Evolutionary conservation across 1,140 invertebrate species (phyloP).

Genomic region (Eubasilissa regina): DNA sequence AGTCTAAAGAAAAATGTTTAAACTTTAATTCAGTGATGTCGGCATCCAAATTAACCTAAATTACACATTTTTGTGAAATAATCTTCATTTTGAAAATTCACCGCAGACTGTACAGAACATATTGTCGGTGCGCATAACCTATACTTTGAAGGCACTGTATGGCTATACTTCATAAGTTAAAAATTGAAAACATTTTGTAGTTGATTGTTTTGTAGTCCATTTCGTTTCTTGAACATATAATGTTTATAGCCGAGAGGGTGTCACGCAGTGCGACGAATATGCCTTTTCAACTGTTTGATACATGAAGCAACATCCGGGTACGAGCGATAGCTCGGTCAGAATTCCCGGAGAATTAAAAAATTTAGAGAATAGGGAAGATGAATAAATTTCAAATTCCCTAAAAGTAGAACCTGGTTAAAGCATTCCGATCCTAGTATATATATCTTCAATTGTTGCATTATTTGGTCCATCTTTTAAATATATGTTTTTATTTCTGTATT

Average conservation of each 20-base stretch:
- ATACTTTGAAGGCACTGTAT: too few relatives aligned
- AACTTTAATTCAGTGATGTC: background rate
- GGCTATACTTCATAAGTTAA: too few relatives aligned
- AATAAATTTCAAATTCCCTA: conserved; percentile 15
- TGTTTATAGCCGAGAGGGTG: too few relatives aligned
- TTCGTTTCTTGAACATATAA: too few relatives aligned
- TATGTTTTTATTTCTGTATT: background rate
- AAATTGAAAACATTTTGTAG: too few relatives aligned
- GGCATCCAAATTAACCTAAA: conserved; percentile 12
- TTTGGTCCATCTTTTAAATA: conserved; percentile 27
- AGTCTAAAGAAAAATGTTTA: conserved; percentile 4
- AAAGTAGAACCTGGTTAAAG: conserved; percentile 35
- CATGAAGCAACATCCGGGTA: too few relatives aligned
- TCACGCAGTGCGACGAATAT: too few relatives aligned
- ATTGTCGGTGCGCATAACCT: too few relatives aligned
- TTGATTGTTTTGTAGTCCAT: too few relatives aligned
- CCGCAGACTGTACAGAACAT: too few relatives aligned
- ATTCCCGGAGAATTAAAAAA: conserved; percentile 8
- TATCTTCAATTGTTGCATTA: conserved; percentile 6
- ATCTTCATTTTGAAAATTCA: too few relatives aligned
- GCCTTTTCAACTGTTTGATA: too few relatives aligned
- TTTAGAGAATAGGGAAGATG: conserved; percentile 20
- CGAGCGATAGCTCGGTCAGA: conserved; percentile 6
- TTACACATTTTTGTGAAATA: background rate
- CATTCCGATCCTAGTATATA: conserved; percentile 6